Evolutionary conservation across 2,888 invertebrate species (phyloP).

Genomic region (Eledone cirrhosa): DNA sequence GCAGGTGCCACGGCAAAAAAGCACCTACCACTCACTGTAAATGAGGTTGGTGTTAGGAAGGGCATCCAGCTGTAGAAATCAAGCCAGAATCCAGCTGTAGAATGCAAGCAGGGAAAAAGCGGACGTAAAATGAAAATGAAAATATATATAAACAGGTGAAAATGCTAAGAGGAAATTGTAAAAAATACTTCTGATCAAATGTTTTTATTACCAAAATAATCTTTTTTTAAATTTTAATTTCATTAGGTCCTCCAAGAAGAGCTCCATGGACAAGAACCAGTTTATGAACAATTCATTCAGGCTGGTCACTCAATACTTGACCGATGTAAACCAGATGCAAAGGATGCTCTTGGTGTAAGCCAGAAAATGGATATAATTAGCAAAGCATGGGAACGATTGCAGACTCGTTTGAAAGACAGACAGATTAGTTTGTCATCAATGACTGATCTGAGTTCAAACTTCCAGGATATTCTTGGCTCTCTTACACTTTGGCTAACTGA

Average conservation of each 20-base stretch:
- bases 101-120: no score
- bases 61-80: no score
- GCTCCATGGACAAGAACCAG: conserved; percentile 90
- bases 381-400: conserved; percentile 81
- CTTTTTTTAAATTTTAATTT: no score
- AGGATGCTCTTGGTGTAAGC: conserved; percentile 56
- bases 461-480: conserved; percentile 85
- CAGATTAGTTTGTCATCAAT: conserved; percentile 82
- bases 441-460: conserved; percentile 90
- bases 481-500: conserved; percentile 86
- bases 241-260: conserved; percentile 89
- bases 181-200: no score
- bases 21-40: no score
- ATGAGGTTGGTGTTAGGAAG: no score
- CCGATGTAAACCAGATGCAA: conserved; percentile 69
- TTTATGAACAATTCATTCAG: conserved; percentile 84
- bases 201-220: no score
- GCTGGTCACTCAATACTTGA: conserved; percentile 81
- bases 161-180: no score
- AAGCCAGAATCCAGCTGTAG: no score
- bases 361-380: conserved; percentile 74
- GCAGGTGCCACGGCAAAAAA: no score
- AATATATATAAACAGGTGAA: no score
- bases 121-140: no score
- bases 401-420: conserved; percentile 63